These are phyloP conservation scores for Hiodon alosoides DNA, from an alignment of 2,113 vertebrate genomes.

Conservation along the genomic window DNA sequence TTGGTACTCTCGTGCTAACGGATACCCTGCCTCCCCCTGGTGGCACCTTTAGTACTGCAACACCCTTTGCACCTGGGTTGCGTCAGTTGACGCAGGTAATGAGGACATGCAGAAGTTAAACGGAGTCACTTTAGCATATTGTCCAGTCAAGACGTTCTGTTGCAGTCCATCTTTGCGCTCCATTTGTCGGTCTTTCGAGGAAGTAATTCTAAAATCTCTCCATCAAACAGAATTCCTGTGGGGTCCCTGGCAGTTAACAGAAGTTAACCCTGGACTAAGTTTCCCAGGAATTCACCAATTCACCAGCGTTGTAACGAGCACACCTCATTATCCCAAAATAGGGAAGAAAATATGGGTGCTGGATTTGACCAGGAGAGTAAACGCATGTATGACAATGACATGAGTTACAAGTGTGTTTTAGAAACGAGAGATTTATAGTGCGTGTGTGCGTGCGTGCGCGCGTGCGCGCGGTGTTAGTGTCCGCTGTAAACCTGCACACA, in stretches of 20 bases:
- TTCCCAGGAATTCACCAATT: not conserved
- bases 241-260: not conserved
- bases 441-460: too few relatives aligned
- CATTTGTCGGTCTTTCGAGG: not conserved
- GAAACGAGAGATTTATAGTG: too few relatives aligned
- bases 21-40: too few relatives aligned
- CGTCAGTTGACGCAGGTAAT: not conserved
- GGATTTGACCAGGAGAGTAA: too few relatives aligned
- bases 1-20: too few relatives aligned
- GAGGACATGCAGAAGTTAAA: not conserved
- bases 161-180: not conserved
- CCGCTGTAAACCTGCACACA: too few relatives aligned
- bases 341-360: too few relatives aligned
- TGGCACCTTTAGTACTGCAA: constrained; percentile 3
- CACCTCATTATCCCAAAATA: too few relatives aligned
- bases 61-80: too few relatives aligned
- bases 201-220: not conserved
- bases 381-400: too few relatives aligned
- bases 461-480: too few relatives aligned
- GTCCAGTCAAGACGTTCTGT: constrained; percentile 4
- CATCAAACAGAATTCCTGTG: not conserved
- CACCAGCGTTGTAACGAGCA: not conserved
- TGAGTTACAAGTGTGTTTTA: too few relatives aligned
- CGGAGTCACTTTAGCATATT: not conserved
- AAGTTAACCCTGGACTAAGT: not conserved